Percentiles rank a stretch among this genome's conserved stretches.
phyloP scores from a whole-genome alignment of 2,888 invertebrate genomes.

The Diploptera punctata region DNA sequence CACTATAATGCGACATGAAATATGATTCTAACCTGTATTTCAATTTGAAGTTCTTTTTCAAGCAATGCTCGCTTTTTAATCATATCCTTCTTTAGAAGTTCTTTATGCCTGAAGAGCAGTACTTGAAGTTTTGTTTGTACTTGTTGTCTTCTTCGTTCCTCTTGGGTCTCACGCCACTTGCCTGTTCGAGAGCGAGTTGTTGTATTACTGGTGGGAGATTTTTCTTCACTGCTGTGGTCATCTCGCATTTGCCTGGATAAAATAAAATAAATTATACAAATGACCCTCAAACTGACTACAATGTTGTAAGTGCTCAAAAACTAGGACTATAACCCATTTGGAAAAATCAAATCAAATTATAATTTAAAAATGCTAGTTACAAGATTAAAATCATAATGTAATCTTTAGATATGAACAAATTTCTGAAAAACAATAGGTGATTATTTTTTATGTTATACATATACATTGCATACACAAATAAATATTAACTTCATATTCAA shows the following conservation, averaged over 20 bases:
- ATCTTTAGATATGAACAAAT: too few species aligned
- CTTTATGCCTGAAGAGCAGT: slow-evolving; percentile 86
- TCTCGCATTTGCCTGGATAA: slow-evolving; percentile 3
- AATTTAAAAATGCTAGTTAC: background rate
- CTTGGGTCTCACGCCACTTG: slow-evolving; percentile 56
- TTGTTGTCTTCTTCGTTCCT: slow-evolving; percentile 62
- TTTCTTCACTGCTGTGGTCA: slow-evolving; percentile 20
- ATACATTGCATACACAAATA: too few species aligned
- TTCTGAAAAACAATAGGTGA: too few species aligned
- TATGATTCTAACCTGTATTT: slow-evolving; percentile 80
- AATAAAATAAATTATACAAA: background rate
- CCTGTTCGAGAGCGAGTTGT: slow-evolving; percentile 49
- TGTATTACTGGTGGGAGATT: slow-evolving; percentile 6
- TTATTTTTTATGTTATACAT: too few species aligned
- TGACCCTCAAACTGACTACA: too few species aligned
- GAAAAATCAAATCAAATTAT: background rate
- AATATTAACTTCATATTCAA: too few species aligned
- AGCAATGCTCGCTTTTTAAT: slow-evolving; percentile 87
- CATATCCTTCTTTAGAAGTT: slow-evolving; percentile 91
- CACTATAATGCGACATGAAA: too few species aligned
- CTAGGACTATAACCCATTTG: too few species aligned
- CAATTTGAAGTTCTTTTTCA: slow-evolving; percentile 87
- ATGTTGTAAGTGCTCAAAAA: too few species aligned
- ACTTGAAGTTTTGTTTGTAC: slow-evolving; percentile 69
- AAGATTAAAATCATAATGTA: background rate